Base-by-base conservation (phyloP, 1,140 invertebrate genomes). In the Helicoverpa zea region DNA sequence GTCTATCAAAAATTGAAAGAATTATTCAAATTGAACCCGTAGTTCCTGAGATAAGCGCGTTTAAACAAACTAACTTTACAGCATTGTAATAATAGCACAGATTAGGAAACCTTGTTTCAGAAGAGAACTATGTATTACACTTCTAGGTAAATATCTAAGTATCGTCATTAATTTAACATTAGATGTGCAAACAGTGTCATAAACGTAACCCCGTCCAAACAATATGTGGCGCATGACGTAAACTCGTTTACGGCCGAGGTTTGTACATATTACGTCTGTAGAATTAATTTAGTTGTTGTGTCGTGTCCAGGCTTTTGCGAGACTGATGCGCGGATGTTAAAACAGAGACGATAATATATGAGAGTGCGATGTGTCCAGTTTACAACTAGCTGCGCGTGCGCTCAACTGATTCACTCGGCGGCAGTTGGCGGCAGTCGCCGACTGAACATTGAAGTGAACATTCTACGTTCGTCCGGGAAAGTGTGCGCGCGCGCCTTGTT, bases 221-320 rank as follows among this genome's bases (percentile, higher is more conserved):
- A 78, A 75, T 79, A 79, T 58, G 51, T 61, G 63, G 66, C 70
- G 49, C 49, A 64, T 84, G 83, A 87, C 87, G 87, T 87, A 81
- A 83, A 77, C 74, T 86, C 70, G 80, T 89, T 83, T 68, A 80
- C 66, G 76, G 70, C 7, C 63, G 82, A 77, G 80, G 85, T 89
- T 91, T 89, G 87, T 86, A 66, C 80, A 85, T 82, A 84, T 87
- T 81, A 89, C 89, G 90, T 87, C 81, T 74, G 88, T 80, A 85
- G 92, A 94, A 94, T 93, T 91, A 91, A 92, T 92, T 88, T 89
- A 76, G 80, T 43, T 14, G 47, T 35, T 54, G n/a, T 70, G 66
- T 63, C 59, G 35, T 43, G 63, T 70, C 58, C 43, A 43, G 35
- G 23, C 47, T 74, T 66, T 74, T 54, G 52, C 81, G 13, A 43